Evolutionary conservation across 2,113 vertebrate genomes (phyloP).

Genomic region (Speoplatyrhinus poulsoni): DNA sequence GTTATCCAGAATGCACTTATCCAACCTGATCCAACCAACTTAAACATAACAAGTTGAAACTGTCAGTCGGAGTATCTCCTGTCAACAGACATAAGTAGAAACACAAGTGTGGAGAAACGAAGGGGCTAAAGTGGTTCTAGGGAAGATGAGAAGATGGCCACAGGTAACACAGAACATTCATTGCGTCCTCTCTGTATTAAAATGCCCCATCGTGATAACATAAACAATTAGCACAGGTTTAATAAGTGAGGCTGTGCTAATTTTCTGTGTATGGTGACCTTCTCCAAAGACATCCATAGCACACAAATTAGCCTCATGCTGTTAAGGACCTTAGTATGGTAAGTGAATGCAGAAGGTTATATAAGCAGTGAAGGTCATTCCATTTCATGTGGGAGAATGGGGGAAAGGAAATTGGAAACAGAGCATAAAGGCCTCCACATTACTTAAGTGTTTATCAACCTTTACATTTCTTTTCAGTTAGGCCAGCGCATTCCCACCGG

Average conservation of each 20-base stretch:
- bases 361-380: slow-evolving; percentile 73
- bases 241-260: slow-evolving; percentile 63
- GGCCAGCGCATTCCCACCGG: slow-evolving; percentile 30
- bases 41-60: slow-evolving; percentile 52
- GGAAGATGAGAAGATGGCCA: slow-evolving; percentile 26
- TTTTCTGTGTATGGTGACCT: slow-evolving; percentile 69
- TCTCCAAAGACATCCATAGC: slow-evolving; percentile 76
- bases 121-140: not conserved
- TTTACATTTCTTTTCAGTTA: slow-evolving; percentile 56
- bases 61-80: slow-evolving; percentile 42
- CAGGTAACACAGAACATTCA: slow-evolving; percentile 32
- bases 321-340: slow-evolving; percentile 74
- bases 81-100: slow-evolving; percentile 56
- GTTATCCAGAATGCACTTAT: slow-evolving; percentile 24
- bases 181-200: slow-evolving; percentile 50
- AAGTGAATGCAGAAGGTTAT: slow-evolving; percentile 77
- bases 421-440: slow-evolving; percentile 62
- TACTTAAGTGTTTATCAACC: slow-evolving; percentile 62
- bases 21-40: slow-evolving; percentile 28
- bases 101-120: slow-evolving; percentile 20
- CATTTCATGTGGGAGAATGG: slow-evolving; percentile 64
- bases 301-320: slow-evolving; percentile 76
- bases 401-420: slow-evolving; percentile 65
- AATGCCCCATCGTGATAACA: slow-evolving; percentile 63
- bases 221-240: slow-evolving; percentile 72